Base-by-base conservation (phyloP, 2,888 invertebrate species). In the Pandemis cinnamomeana region DNA sequence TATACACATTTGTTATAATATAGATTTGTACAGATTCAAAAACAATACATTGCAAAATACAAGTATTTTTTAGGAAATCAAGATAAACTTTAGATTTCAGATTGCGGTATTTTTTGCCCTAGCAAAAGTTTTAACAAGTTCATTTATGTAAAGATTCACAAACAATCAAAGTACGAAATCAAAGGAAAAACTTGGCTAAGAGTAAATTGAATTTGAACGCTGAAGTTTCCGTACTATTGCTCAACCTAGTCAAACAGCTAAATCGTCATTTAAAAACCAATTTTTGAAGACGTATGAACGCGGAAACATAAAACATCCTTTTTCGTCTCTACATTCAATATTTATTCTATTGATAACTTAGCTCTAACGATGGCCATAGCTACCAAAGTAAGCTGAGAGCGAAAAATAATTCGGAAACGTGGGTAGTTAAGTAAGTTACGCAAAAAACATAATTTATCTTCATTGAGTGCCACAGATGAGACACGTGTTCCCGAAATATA, bases 401-500 rank as follows among this genome's bases (percentile, higher is more conserved):
- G 11, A 4, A 7, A 41, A 61, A 61, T 13, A 6, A 20, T 48
- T 27, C 48, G 15, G 27, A 8, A 51, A 51, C 41, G n/a, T 36
- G 36, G 1, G n/a, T 55, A 42, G 0, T 46, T 44, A 64, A 10
- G 15, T 66, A 27, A 48, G 41, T 51, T 61, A 44, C 15, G 51
- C n/a, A 51, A 61, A 55, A 42, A 71, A 41, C 48, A 51, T 27
- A 58, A 41, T 73, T 74, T 61, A 67, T 62, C 60, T 53, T 53
- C 55, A 69, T 67, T 46, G 61, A 61, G 74, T 66, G 61, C 70
- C 61, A 61, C 46, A 61, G 83, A 80, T 80, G 75, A 82, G 82
- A 81, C 86, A 87, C 86, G 86, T 87, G 87, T 78, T 87, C 85
- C 81, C 78, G 84, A 90, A 90, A 88, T 91, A 88, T 69, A 69